Evolutionary conservation across 1,140 invertebrate genomes (phyloP), one percentile per base, ranked within the genome.

Genomic region (Bathynomus jamesi): DNA sequence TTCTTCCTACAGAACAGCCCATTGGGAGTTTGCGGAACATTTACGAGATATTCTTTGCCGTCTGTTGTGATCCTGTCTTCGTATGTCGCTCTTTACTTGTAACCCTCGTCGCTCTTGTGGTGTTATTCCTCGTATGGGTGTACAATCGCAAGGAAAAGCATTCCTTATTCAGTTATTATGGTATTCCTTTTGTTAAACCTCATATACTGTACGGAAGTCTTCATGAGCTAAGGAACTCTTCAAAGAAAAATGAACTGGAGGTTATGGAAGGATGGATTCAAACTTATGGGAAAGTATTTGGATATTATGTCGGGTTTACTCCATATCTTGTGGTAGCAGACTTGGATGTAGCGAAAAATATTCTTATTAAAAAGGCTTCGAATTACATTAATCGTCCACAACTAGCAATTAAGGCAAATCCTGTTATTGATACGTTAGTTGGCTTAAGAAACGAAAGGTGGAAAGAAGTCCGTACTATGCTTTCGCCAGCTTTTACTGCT

Each of bases 401-500:
- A 28, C 69, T 82, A n/a, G 69, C 76, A 11, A 73, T 83, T 2
- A 69, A 79, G n/a, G 76, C 78, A 0, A 73, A 79, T 28, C 81
- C 82, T 17, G 71, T 83, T 3, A 74, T 76, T n/a, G 72, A 79
- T 63, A 80, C 82, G 0, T 11, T 83, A 5, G 80, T 80, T 1
- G 79, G 76, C 4, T 62, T 83, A 1, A 75, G 78, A 25, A 82
- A 80, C 68, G 76, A 80, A 13, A 69, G 81, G 21, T 87, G 86
- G 86, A 85, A 85, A 71, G 80, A 84, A 24, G 81, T 86, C 4
- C 76, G 86, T 8, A 78, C 78, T 4, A 79, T 83, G 17, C 79
- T 86, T 28, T 83, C 84, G 40, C 85, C 85, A n/a, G 84, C 83
- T 0, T 87, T 87, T 75, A 85, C 83, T 40, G 79, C 82, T 10